A percentile compares a stretch with the other conserved stretches of the same genome.
Conservation (phyloP, 2,113 vertebrate species). For the Pogonocichla stellata region DNA sequence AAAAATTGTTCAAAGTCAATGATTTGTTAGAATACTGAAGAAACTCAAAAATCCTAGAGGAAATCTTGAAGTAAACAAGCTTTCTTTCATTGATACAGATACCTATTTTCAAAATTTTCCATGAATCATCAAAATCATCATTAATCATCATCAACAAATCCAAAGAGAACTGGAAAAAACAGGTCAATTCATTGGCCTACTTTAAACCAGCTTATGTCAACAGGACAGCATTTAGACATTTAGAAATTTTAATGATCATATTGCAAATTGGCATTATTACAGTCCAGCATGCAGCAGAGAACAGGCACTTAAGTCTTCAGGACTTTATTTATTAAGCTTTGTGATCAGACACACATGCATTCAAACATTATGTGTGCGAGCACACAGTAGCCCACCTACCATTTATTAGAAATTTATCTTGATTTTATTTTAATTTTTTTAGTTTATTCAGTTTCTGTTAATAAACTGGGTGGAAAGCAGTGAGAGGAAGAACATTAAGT, state of each 20-base stretch:
- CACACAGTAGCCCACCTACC: fast-evolving
- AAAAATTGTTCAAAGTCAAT: background rate
- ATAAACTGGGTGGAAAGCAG: background rate
- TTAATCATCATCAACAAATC: background rate
- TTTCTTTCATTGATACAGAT: background rate
- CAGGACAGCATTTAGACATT: background rate
- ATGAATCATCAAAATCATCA: background rate
- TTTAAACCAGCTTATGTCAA: background rate
- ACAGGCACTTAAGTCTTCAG: background rate
- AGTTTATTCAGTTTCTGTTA: background rate
- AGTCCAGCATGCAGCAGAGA: background rate
- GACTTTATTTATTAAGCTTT: background rate
- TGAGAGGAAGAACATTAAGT: background rate
- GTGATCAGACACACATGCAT: background rate
- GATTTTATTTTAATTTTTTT: background rate
- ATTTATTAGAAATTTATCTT: background rate
- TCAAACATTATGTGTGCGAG: fast-evolving
- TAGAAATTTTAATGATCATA: background rate
- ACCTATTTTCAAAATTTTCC: background rate
- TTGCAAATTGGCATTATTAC: background rate
- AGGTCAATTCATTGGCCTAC: background rate
- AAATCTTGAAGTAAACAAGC: background rate
- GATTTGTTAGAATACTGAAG: background rate
- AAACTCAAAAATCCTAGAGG: background rate
- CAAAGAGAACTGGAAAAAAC: background rate